Conservation (phyloP, 2,113 vertebrate species). For the Sporophila hypoxantha region DNA sequence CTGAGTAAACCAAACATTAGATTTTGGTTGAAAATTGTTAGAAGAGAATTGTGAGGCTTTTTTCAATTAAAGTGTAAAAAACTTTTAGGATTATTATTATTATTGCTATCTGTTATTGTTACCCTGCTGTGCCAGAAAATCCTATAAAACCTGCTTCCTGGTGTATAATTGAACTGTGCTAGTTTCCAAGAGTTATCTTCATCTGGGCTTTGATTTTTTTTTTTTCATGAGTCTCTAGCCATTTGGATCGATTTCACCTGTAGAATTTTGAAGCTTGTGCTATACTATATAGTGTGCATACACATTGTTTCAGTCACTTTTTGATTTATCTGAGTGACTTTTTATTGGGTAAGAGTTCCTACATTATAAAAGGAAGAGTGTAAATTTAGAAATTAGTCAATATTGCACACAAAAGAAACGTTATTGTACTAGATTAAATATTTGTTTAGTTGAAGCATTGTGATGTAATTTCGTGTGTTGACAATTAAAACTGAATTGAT, state of each 20-base stretch:
- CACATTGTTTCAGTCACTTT: neutral
- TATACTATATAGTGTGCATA: neutral
- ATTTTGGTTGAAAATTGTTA: neutral
- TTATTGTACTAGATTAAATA: neutral
- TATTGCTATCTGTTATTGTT: neutral
- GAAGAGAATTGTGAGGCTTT: neutral
- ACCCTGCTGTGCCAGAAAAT: neutral
- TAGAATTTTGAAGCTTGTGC: neutral
- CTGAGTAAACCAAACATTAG: neutral
- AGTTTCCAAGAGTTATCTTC: neutral
- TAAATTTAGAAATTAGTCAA: neutral
- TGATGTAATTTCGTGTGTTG: neutral
- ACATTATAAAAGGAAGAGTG: neutral
- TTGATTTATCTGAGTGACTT: neutral
- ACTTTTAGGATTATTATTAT: fast-evolving
- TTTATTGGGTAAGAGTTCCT: neutral
- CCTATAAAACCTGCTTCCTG: neutral
- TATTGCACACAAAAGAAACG: neutral
- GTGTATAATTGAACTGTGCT: neutral
- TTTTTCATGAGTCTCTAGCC: neutral
- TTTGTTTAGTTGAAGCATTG: neutral
- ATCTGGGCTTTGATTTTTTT: neutral
- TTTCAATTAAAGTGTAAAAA: neutral
- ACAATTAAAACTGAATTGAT: neutral
- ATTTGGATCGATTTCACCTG: neutral